Percentiles rank a stretch among this genome's conserved stretches.
phyloP scores from a whole-genome alignment of 64 coral and sea anemone genomes.

The Exaiptasia diaphana region DNA sequence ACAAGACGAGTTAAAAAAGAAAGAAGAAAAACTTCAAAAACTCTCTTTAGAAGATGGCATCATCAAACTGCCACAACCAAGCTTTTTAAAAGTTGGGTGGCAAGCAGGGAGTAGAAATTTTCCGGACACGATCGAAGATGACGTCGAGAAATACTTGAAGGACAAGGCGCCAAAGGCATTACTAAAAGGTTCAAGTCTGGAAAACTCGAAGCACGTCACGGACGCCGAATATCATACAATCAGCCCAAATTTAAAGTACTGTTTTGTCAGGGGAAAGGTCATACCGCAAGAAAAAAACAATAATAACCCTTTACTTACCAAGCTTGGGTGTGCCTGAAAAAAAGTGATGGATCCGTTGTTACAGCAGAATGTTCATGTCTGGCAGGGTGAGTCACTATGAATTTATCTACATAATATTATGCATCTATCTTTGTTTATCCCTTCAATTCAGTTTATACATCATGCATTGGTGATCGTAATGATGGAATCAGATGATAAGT shows the following conservation, averaged over 20 bases:
- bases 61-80: slow-evolving; percentile 26
- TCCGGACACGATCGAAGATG: background rate
- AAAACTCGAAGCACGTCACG: slow-evolving; percentile 18
- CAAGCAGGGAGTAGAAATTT: slow-evolving; percentile 4
- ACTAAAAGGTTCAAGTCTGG: slow-evolving; percentile 17
- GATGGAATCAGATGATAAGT: too few relatives aligned
- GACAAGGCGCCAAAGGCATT: background rate
- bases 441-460: too few relatives aligned
- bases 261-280: slow-evolving; percentile 29
- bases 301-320: slow-evolving; percentile 47
- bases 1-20: slow-evolving; percentile 31
- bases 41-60: slow-evolving; percentile 21
- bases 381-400: slow-evolving; percentile 41
- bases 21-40: background rate
- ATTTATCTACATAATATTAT: too few relatives aligned
- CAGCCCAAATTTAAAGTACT: slow-evolving; percentile 36
- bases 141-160: background rate
- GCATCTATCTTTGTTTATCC: background rate
- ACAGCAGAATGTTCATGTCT: slow-evolving; percentile 49
- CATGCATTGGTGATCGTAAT: too few relatives aligned
- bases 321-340: slow-evolving; percentile 29
- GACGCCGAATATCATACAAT: slow-evolving; percentile 20
- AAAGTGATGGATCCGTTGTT: slow-evolving; percentile 30
- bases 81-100: slow-evolving; percentile 3
- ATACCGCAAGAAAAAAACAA: slow-evolving; percentile 46